Percentiles rank a stretch among this genome's conserved stretches.
phyloP scores from a whole-genome alignment of 1,140 invertebrate genomes.

The Anastrepha obliqua region DNA sequence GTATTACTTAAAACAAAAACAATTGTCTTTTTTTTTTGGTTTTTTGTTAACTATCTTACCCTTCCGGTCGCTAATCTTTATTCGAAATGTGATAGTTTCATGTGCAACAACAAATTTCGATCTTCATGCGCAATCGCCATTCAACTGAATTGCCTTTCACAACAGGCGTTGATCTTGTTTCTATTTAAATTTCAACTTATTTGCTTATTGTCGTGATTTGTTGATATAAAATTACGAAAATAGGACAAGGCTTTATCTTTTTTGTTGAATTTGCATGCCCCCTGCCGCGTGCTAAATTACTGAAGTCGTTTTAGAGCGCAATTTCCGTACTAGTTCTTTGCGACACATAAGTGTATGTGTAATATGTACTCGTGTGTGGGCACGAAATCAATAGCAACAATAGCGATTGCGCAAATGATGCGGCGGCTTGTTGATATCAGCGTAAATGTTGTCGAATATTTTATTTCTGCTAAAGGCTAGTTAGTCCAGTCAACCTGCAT shows the following conservation, averaged over 20 bases:
- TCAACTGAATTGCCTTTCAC: too few relatives aligned
- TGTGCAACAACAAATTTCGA: not conserved
- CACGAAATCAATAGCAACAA: too few relatives aligned
- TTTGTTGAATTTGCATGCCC: not conserved
- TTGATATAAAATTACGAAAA: not conserved
- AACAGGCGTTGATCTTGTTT: too few relatives aligned
- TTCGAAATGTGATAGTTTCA: not conserved
- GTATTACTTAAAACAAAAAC: not conserved
- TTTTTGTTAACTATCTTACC: not conserved
- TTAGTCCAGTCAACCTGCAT: too few relatives aligned
- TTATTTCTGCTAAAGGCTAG: too few relatives aligned
- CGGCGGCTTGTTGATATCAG: too few relatives aligned
- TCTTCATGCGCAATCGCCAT: too few relatives aligned
- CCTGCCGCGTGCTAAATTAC: not conserved
- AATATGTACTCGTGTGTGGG: too few relatives aligned
- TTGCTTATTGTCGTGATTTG: not conserved
- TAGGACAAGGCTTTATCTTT: not conserved
- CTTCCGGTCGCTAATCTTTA: constrained; percentile 22
- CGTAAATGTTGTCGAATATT: too few relatives aligned
- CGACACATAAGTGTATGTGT: too few relatives aligned
- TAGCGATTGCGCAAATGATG: too few relatives aligned
- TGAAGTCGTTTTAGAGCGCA: not conserved
- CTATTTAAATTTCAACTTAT: not conserved
- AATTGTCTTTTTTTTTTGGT: not conserved
- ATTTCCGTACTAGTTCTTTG: not conserved